Conservation (phyloP, 2,113 vertebrate genomes). For the Ascaphus truei region DNA sequence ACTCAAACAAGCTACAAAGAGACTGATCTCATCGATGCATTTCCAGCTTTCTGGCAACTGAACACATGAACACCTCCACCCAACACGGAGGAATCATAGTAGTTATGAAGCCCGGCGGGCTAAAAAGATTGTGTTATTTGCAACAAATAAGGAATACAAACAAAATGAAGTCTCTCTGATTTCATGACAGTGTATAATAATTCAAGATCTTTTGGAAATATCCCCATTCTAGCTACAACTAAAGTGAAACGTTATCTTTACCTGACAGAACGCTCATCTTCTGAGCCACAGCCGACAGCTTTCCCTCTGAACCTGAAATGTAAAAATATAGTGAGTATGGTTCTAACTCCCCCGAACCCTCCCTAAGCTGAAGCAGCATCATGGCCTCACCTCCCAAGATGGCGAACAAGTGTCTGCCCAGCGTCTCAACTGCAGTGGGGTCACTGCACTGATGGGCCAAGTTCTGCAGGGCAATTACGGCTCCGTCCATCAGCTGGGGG, state of each 20-base stretch:
- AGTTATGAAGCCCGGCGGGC: no score
- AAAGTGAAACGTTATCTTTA: conserved; percentile 41
- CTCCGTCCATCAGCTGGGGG: conserved; percentile 84
- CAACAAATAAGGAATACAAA: no score
- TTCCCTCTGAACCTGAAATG: conserved; percentile 87
- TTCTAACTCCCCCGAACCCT: neutral
- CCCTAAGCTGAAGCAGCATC: neutral
- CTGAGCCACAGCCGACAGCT: conserved; percentile 87
- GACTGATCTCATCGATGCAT: no score
- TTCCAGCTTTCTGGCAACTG: no score
- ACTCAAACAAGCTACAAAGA: no score
- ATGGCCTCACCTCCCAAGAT: conserved; percentile 81
- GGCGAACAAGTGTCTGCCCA: conserved; percentile 83
- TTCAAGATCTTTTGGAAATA: no score
- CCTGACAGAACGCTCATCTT: conserved; percentile 95
- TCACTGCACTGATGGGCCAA: conserved; percentile 90
- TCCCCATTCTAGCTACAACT: no score
- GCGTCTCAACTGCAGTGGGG: conserved; percentile 70
- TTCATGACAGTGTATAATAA: no score
- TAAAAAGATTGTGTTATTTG: no score
- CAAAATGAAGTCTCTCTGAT: no score
- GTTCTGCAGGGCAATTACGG: conserved; percentile 83
- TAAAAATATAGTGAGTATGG: neutral
- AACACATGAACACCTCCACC: no score
- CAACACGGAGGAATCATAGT: no score